These are phyloP conservation scores for Neuroterus valhalla DNA, from an alignment of 1,140 invertebrate species.

Conservation along the genomic window DNA sequence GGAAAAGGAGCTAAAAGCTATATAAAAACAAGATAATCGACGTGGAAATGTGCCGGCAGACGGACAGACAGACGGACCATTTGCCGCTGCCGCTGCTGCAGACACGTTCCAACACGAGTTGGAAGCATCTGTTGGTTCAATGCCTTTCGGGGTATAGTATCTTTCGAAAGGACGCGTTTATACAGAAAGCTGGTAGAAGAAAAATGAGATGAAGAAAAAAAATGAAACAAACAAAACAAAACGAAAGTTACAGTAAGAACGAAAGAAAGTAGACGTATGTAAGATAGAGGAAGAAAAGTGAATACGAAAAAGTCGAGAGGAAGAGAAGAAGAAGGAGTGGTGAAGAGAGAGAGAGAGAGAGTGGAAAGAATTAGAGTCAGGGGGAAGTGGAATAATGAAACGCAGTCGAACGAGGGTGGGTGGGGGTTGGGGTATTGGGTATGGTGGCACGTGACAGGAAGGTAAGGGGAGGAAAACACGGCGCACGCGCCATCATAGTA, in stretches of 20 bases:
- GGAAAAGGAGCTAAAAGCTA: background rate
- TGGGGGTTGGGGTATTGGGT: slow-evolving; percentile 52
- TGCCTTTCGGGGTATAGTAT: slow-evolving; percentile 45
- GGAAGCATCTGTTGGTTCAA: slow-evolving; percentile 59
- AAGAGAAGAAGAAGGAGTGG: slow-evolving; percentile 35
- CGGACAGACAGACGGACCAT: slow-evolving; percentile 46
- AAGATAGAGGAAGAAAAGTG: slow-evolving; percentile 29
- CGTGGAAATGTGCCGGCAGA: slow-evolving; percentile 43
- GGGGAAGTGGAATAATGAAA: slow-evolving; percentile 51
- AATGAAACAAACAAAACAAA: background rate
- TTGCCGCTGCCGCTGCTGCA: slow-evolving; percentile 32
- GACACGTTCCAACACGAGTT: slow-evolving; percentile 34
- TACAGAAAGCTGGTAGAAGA: slow-evolving; percentile 43
- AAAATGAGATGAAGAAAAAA: slow-evolving; percentile 46
- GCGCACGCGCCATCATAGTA: slow-evolving; percentile 72
- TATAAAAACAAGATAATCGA: slow-evolving; percentile 54
- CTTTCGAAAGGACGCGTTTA: slow-evolving; percentile 31
- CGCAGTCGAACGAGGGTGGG: slow-evolving; percentile 43
- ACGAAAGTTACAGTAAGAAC: slow-evolving; percentile 18
- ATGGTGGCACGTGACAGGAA: slow-evolving; percentile 71
- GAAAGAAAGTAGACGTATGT: background rate
- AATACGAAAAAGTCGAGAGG: slow-evolving; percentile 24
- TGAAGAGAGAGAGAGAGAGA: slow-evolving; percentile 32
- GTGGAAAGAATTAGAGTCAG: too few relatives aligned
- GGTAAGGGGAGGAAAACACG: slow-evolving; percentile 62